A percentile compares a stretch with the other conserved stretches of the same genome.
Evolutionary conservation across 2,797 vertebrate genomes (phyloP).

Genomic region (Macropus fuliginosus): DNA sequence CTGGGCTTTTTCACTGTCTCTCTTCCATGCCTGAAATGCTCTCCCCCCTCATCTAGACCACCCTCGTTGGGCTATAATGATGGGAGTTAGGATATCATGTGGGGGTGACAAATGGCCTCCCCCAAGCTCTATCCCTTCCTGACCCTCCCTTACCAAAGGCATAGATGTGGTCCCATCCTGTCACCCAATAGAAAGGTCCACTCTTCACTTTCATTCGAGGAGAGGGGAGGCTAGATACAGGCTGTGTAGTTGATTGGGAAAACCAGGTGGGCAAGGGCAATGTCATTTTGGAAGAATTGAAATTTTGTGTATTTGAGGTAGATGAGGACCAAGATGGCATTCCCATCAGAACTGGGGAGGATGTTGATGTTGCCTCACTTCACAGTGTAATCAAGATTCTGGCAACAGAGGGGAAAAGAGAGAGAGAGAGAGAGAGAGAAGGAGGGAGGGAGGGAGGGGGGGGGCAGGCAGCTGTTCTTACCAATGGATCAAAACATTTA

Average conservation of each 20-base stretch:
- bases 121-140: no score
- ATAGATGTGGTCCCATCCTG: slow-evolving; percentile 65
- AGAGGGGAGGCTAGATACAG: slow-evolving; percentile 65
- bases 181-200: slow-evolving; percentile 66
- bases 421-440: no score
- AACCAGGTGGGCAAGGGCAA: slow-evolving; percentile 68
- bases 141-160: neutral
- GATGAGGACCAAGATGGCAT: slow-evolving; percentile 24
- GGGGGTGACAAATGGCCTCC: no score
- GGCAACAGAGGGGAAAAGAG: slow-evolving; percentile 1
- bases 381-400: slow-evolving; percentile 20
- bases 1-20: no score
- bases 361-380: slow-evolving; percentile 21
- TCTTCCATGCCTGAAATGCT: no score
- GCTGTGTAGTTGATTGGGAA: slow-evolving; percentile 58
- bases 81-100: no score
- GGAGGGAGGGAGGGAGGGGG: no score
- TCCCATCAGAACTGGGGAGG: slow-evolving; percentile 48
- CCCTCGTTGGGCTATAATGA: no score
- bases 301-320: slow-evolving; percentile 19
- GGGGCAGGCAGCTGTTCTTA: no score
- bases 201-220: slow-evolving; percentile 23
- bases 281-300: neutral
- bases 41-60: no score
- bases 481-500: neutral